Evolutionary conservation across 2,888 invertebrate genomes (phyloP).

Genomic region (Parasteatoda lunata): DNA sequence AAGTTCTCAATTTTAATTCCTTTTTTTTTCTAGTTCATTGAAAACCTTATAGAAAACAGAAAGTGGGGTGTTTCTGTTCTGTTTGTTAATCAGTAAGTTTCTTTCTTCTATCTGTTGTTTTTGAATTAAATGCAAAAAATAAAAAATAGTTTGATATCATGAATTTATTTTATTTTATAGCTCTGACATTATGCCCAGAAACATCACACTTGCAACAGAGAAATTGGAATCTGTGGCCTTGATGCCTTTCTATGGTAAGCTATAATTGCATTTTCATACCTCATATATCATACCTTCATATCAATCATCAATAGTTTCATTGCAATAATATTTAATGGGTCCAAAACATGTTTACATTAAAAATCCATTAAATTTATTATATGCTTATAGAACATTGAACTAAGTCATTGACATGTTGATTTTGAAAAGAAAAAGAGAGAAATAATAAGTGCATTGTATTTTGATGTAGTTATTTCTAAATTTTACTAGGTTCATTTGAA

Average conservation of each 20-base stretch:
- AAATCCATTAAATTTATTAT: too few relatives aligned
- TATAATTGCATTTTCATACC: too few relatives aligned
- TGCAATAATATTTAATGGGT: too few relatives aligned
- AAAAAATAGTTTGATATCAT: not conserved
- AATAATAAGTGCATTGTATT: too few relatives aligned
- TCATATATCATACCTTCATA: too few relatives aligned
- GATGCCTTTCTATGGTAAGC: constrained; percentile 91
- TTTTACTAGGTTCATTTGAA: too few relatives aligned
- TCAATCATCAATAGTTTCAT: too few relatives aligned
- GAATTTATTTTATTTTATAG: constrained; percentile 77
- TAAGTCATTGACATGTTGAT: too few relatives aligned
- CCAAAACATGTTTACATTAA: too few relatives aligned
- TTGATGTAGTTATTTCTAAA: too few relatives aligned
- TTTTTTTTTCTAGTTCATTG: constrained; percentile 78
- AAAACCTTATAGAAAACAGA: constrained; percentile 86
- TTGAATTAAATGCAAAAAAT: not conserved
- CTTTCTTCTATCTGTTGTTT: not conserved
- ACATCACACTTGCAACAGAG: constrained; percentile 88
- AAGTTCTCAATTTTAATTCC: not conserved
- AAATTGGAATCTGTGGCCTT: constrained; percentile 87
- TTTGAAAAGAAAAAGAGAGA: too few relatives aligned
- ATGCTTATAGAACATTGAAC: too few relatives aligned
- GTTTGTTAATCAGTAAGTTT: constrained; percentile 89
- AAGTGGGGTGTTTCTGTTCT: constrained; percentile 98
- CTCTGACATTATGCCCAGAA: constrained; percentile 88